These are phyloP conservation scores for Trachurus trachurus DNA, from an alignment of 2,797 vertebrate genomes.

Conservation along the genomic window DNA sequence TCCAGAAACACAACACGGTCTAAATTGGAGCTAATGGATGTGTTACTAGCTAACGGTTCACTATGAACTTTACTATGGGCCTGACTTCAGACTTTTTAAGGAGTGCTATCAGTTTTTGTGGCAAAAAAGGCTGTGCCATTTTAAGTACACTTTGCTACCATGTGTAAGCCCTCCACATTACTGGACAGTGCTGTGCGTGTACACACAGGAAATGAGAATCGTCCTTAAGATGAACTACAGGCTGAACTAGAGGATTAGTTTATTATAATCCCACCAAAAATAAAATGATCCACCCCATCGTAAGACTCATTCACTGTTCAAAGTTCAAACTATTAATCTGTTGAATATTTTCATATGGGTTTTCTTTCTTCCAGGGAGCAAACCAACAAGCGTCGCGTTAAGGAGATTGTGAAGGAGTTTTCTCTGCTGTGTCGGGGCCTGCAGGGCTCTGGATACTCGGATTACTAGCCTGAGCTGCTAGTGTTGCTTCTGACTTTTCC, in stretches of 20 bases:
- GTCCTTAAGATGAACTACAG: not conserved
- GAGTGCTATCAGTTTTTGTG: not conserved
- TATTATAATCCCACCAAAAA: not conserved
- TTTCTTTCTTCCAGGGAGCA: conserved; percentile 88
- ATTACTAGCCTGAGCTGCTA: conserved; percentile 80
- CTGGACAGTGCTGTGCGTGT: too few relatives aligned
- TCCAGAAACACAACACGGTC: not conserved
- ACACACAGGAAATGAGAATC: not conserved
- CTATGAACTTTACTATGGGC: too few relatives aligned
- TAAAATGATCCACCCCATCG: not conserved
- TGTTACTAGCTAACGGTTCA: not conserved
- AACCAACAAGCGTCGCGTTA: conserved; percentile 92
- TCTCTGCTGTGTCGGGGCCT: conserved; percentile 94
- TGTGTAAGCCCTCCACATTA: too few relatives aligned
- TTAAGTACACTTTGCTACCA: not conserved
- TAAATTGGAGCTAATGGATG: not conserved
- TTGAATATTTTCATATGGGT: not conserved
- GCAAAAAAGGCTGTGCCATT: not conserved
- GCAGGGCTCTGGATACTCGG: conserved; percentile 92
- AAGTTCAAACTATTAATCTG: not conserved
- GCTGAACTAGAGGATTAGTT: not conserved
- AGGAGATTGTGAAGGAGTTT: conserved; percentile 97
- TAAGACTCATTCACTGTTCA: not conserved
- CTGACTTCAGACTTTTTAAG: too few relatives aligned
- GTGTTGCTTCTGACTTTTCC: not conserved